Evolutionary conservation across 2,797 vertebrate genomes (phyloP).

Genomic region (Phalanger gymnotis): DNA sequence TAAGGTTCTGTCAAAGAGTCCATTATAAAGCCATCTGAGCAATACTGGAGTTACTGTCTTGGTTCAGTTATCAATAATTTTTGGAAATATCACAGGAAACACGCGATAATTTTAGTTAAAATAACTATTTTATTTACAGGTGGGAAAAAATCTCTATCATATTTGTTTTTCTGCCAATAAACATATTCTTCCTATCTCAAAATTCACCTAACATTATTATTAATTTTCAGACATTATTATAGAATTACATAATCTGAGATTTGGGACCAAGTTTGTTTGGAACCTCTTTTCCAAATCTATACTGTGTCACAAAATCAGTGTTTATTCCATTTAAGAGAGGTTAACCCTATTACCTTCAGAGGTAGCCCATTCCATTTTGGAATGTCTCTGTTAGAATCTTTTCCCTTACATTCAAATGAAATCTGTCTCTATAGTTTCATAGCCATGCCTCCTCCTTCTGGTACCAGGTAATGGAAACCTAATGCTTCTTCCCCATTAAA

Average conservation of each 20-base stretch:
- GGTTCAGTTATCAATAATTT: not conserved
- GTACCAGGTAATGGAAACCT: not conserved
- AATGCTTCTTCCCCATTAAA: not conserved
- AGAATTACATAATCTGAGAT: not conserved
- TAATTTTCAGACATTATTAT: not conserved
- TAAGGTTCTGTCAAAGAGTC: conserved; percentile 51
- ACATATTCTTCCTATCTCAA: not conserved
- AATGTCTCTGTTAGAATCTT: not conserved
- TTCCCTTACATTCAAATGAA: not conserved
- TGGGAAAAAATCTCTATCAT: conserved; percentile 13
- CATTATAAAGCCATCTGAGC: conserved; percentile 44
- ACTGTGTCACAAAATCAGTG: not conserved
- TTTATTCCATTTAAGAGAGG: not conserved
- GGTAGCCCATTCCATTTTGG: not conserved
- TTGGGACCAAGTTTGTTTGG: not conserved
- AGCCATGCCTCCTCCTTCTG: not conserved
- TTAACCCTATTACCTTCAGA: not conserved
- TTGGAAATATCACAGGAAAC: conserved; percentile 19
- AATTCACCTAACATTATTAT: not conserved
- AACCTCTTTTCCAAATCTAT: not conserved
- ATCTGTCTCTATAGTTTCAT: not conserved
- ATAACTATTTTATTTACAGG: not conserved
- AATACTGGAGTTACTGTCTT: conserved; percentile 7
- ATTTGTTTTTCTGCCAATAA: not conserved
- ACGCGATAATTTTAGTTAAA: conserved; percentile 48